phyloP scores from a whole-genome alignment of 2,113 vertebrate species.

The Nibea coibor region DNA sequence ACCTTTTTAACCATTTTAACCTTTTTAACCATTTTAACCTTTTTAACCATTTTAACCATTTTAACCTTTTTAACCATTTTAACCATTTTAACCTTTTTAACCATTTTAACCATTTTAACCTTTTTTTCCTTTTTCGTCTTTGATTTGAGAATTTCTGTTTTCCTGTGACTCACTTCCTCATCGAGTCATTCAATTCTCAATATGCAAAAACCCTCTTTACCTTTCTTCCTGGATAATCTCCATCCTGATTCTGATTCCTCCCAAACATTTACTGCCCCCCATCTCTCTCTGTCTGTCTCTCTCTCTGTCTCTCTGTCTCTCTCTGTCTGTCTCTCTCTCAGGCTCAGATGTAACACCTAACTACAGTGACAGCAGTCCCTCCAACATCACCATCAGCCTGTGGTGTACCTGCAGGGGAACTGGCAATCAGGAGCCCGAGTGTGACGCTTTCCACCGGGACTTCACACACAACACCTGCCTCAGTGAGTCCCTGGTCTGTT shows the following conservation, averaged over 20 bases:
- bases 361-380: constrained; percentile 90
- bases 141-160: neutral
- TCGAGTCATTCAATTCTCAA: constrained; percentile 37
- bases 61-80: too few relatives aligned
- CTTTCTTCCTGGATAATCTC: constrained; percentile 46
- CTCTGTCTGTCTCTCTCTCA: constrained; percentile 55
- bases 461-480: constrained; percentile 94
- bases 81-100: too few relatives aligned
- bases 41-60: too few relatives aligned
- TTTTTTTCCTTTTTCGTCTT: neutral
- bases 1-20: too few relatives aligned
- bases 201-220: constrained; percentile 51
- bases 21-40: too few relatives aligned
- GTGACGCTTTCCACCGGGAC: constrained; percentile 91
- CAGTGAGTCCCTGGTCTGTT: constrained; percentile 83
- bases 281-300: too few relatives aligned
- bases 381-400: constrained; percentile 90
- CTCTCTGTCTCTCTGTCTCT: neutral
- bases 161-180: constrained; percentile 35
- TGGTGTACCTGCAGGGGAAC: constrained; percentile 93
- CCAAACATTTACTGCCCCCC: neutral
- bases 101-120: too few relatives aligned
- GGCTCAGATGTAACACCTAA: constrained; percentile 94
- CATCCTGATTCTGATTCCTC: constrained; percentile 24
- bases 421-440: constrained; percentile 89